Evolutionary conservation across 2,888 invertebrate species (phyloP), one percentile per base, ranked within the genome.

Genomic region (Liodrosophila aerea): DNA sequence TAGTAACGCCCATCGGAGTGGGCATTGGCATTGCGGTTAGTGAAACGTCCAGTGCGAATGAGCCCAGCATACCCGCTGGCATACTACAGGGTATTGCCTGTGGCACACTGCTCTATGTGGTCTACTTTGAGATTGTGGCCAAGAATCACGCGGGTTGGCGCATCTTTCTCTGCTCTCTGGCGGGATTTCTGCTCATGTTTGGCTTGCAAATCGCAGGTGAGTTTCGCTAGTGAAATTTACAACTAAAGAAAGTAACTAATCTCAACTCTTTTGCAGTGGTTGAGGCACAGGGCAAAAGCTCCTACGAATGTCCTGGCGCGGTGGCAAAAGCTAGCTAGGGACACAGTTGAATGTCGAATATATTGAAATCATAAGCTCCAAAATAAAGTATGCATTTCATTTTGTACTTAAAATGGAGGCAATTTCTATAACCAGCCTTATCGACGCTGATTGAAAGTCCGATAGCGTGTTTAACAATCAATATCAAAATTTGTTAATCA

Each of bases 51-150:
- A 90, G 91, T 45, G 92, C 92, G 0, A 91, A 92, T 0, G 92
- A 93, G 0, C 91, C 92, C 0, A 93, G 92, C 12, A 91, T 94
- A 8, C 91, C 92, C 8, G 93, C 94, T 0, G 93, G 93, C 40
- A 91, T 94, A 9, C 61, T 89, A 13, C 95, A 98, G 91, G 97
- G 85, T 3, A 59, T 85, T 11, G 98, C 98, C 0, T 94, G 96
- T 41, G 98, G 98, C 16, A 98, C 98, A 0, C 92, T 98, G 39
- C 91, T 98, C 7, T 98, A 98, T 91, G 97, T 98, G 13, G 97
- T 98, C 15, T 97, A 97, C 91, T 98, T 98, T 89, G 98, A 98
- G 91, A 96, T 98, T 58, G 92, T 98, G 85, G 92, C 93, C 40
- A 91, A 90, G 58, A 87, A 88, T 41, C 87, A 87, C 41, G 82